Percentiles rank a stretch among this genome's conserved stretches.
Conservation (phyloP, 1,140 invertebrate genomes). For the Ectropis grisescens region DNA sequence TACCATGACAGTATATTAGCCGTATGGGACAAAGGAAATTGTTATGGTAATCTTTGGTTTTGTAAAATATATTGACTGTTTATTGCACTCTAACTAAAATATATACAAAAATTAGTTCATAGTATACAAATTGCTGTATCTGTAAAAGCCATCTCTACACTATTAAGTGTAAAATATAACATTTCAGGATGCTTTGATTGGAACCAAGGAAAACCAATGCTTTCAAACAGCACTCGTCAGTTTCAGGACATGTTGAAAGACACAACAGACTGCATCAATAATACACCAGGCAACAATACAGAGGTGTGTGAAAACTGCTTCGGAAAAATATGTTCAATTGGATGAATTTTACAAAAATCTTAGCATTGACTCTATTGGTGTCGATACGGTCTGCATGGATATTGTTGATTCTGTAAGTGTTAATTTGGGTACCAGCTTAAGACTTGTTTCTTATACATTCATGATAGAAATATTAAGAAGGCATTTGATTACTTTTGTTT, state of each 20-base stretch:
- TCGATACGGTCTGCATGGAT: conserved; percentile 72
- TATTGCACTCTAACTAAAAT: too few relatives aligned
- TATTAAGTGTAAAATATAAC: conserved; percentile 7
- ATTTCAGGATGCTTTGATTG: conserved; percentile 70
- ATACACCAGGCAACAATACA: conserved; percentile 30
- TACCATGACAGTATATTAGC: conserved; percentile 60
- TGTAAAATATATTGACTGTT: too few relatives aligned
- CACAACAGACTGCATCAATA: conserved; percentile 58
- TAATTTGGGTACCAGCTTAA: too few relatives aligned
- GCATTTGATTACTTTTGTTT: too few relatives aligned
- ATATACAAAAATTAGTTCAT: conserved; percentile 3
- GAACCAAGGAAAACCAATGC: conserved; percentile 36
- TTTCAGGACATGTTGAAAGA: conserved; percentile 63
- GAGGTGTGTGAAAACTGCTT: conserved; percentile 67
- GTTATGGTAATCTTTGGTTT: too few relatives aligned
- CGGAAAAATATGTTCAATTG: conserved; percentile 62
- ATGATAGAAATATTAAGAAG: too few relatives aligned
- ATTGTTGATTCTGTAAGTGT: conserved; percentile 71
- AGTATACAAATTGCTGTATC: neutral
- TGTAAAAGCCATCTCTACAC: neutral
- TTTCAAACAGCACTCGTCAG: conserved; percentile 58
- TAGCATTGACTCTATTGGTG: conserved; percentile 66
- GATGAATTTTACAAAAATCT: conserved; percentile 69
- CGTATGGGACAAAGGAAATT: conserved; percentile 71
- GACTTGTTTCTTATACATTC: too few relatives aligned